A percentile compares a stretch with the other conserved stretches of the same genome.
Conservation (phyloP, 2,797 vertebrate species). For the Acanthopagrus latus region DNA sequence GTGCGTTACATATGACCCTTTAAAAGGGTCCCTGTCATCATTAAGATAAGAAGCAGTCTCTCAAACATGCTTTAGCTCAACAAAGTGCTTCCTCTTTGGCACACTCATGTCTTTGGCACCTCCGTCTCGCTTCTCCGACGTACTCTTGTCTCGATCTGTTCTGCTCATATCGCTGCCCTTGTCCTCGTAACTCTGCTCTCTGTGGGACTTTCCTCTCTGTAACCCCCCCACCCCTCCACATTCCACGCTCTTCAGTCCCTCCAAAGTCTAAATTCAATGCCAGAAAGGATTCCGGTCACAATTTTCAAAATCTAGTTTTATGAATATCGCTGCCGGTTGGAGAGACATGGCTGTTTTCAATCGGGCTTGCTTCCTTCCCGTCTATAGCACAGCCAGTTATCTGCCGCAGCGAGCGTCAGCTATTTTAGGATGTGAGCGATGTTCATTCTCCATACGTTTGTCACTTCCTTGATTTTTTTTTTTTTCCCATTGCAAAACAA, state of each 20-base stretch:
- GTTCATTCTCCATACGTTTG: slow-evolving; percentile 58
- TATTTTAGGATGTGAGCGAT: slow-evolving; percentile 70
- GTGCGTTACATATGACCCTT: slow-evolving; percentile 79
- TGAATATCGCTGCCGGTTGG: slow-evolving; percentile 40
- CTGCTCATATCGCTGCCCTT: slow-evolving; percentile 65
- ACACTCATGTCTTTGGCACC: slow-evolving; percentile 81
- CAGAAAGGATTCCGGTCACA: slow-evolving; percentile 33
- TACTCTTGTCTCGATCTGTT: slow-evolving; percentile 57
- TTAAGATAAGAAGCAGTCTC: slow-evolving; percentile 85
- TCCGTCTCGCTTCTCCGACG: slow-evolving; percentile 56
- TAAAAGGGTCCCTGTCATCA: slow-evolving; percentile 85
- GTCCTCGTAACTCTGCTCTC: slow-evolving; percentile 43
- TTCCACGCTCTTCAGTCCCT: slow-evolving; percentile 30
- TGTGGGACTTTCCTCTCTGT: slow-evolving; percentile 14
- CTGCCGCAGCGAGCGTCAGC: slow-evolving; percentile 60
- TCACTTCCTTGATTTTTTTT: slow-evolving; percentile 59
- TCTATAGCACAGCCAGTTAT: slow-evolving; percentile 58
- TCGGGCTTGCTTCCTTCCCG: slow-evolving; percentile 59
- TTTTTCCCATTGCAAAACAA: slow-evolving; percentile 49
- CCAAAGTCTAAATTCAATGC: slow-evolving; percentile 43
- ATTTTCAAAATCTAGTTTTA: slow-evolving; percentile 36
- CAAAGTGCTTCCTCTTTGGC: slow-evolving; percentile 86
- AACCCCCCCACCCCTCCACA: neutral
- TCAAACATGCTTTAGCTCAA: slow-evolving; percentile 81
- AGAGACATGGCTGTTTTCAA: slow-evolving; percentile 53